Evolutionary conservation across 2,797 vertebrate genomes (phyloP).

Genomic region (Tapera naevia): DNA sequence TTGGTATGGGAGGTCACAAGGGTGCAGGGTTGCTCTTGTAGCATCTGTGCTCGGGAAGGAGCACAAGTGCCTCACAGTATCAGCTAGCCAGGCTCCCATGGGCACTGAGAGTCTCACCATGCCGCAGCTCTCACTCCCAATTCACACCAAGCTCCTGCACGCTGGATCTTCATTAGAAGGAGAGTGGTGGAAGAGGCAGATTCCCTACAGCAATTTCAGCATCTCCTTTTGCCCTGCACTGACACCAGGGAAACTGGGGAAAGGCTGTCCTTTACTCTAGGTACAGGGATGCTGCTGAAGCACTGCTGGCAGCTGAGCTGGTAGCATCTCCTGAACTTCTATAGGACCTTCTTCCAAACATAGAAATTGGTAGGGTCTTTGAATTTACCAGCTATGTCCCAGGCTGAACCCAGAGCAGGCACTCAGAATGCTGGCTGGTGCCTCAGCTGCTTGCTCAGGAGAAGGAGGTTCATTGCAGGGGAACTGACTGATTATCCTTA

Average conservation of each 20-base stretch:
- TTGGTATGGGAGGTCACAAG: not conserved
- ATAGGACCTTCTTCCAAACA: not conserved
- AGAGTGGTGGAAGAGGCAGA: not conserved
- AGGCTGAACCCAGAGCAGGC: not conserved
- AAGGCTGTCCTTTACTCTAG: not conserved
- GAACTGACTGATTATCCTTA: not conserved
- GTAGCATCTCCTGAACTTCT: not conserved
- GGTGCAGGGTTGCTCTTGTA: not conserved
- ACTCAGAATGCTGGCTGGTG: too few relatives aligned
- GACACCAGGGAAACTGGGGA: not conserved
- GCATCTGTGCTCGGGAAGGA: not conserved
- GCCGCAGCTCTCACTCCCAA: not conserved
- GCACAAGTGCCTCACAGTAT: rapidly evolving
- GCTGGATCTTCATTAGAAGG: not conserved
- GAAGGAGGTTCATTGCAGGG: not conserved
- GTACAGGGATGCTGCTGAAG: not conserved
- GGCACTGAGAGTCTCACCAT: not conserved
- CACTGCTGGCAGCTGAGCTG: not conserved
- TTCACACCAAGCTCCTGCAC: rapidly evolving
- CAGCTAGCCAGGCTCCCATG: rapidly evolving
- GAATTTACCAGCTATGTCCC: not conserved
- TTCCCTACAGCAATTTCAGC: not conserved
- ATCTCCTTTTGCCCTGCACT: not conserved
- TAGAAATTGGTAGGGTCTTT: not conserved
- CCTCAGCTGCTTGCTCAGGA: not conserved